These are phyloP conservation scores for Monoplex corrugatus DNA, from an alignment of 2,888 invertebrate species.

Conservation along the genomic window DNA sequence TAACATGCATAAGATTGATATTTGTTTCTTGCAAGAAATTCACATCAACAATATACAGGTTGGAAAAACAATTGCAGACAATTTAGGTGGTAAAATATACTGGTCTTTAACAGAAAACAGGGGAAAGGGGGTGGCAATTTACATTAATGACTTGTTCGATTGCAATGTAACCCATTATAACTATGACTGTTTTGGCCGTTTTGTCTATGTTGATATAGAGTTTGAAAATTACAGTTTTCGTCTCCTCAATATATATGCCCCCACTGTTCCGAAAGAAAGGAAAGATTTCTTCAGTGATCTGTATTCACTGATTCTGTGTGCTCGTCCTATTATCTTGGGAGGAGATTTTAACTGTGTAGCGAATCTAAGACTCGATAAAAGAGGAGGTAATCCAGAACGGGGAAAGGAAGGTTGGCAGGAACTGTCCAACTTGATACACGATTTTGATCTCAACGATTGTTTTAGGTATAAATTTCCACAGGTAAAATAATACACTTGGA, in stretches of 20 bases:
- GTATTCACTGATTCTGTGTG: background rate
- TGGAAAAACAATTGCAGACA: too few relatives aligned
- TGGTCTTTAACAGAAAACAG: background rate
- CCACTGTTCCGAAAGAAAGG: background rate
- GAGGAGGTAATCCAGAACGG: background rate
- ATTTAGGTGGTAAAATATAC: too few relatives aligned
- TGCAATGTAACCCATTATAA: background rate
- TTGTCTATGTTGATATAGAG: background rate
- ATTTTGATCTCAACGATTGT: background rate
- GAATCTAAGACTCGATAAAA: background rate
- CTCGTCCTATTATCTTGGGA: background rate
- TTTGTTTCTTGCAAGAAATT: too few relatives aligned
- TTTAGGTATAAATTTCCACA: background rate
- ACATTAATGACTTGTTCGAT: background rate
- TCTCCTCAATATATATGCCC: background rate
- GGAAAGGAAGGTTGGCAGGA: background rate
- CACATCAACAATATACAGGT: too few relatives aligned
- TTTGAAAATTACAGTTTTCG: background rate
- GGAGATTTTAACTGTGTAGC: conserved; percentile 7
- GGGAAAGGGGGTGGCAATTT: background rate
- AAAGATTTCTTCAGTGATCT: background rate
- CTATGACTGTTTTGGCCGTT: background rate
- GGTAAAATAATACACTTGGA: background rate
- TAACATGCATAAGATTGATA: too few relatives aligned
- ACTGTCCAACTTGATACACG: background rate